Conservation (phyloP, 2,888 invertebrate genomes). For the Metalampra italica region DNA sequence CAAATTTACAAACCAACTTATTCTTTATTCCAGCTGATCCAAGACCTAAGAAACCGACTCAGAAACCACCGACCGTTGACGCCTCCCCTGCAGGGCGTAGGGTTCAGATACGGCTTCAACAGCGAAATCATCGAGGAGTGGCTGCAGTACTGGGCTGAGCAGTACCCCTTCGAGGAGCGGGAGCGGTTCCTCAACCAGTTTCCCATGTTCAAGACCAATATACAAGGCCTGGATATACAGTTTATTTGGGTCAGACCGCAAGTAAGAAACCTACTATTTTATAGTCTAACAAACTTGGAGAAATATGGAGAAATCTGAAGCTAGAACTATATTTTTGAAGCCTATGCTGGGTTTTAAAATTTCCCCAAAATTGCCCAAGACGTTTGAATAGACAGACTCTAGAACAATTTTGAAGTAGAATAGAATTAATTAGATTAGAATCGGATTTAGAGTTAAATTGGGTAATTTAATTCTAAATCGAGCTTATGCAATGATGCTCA, state of each 20-base stretch:
- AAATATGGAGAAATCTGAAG: too few species aligned
- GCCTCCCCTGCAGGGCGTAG: constrained; percentile 82
- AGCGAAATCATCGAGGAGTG: constrained; percentile 80
- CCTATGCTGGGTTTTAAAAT: too few species aligned
- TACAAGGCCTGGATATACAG: constrained; percentile 85
- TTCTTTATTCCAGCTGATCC: constrained; percentile 39
- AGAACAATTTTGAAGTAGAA: too few species aligned
- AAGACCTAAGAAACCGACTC: constrained; percentile 45
- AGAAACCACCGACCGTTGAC: constrained; percentile 42
- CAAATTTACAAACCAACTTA: too few species aligned
- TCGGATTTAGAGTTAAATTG: too few species aligned
- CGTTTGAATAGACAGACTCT: too few species aligned
- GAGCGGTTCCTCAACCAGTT: constrained; percentile 83
- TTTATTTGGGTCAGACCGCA: constrained; percentile 8
- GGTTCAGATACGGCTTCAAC: constrained; percentile 90
- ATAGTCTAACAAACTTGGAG: too few species aligned
- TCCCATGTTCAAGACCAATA: constrained; percentile 87
- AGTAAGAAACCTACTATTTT: constrained; percentile 7
- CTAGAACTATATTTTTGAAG: too few species aligned
- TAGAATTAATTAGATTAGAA: too few species aligned
- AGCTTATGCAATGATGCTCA: too few species aligned
- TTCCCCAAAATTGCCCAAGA: too few species aligned
- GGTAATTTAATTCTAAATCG: too few species aligned
- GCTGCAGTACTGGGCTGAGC: constrained; percentile 85
- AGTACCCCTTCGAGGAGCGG: constrained; percentile 81